These are phyloP conservation scores for Aselliscus stoliczkanus DNA, from an alignment of 2,797 vertebrate genomes.

Conservation along the genomic window DNA sequence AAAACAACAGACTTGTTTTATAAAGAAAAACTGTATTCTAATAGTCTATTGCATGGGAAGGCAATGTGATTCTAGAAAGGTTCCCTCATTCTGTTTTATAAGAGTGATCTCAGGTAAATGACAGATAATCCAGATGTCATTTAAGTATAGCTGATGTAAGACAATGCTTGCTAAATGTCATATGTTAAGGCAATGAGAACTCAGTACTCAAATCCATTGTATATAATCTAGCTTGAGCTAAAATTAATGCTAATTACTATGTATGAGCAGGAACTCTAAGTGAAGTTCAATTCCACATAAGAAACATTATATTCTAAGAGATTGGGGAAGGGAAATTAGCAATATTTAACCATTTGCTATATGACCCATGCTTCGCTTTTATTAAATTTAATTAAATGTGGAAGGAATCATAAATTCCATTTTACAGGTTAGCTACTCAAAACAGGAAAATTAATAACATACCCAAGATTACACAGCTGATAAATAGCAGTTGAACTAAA, in stretches of 20 bases:
- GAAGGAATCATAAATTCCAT: background rate
- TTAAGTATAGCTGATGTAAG: constrained; percentile 36
- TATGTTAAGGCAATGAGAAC: background rate
- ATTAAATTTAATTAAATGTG: background rate
- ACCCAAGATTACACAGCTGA: background rate
- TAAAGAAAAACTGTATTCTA: background rate
- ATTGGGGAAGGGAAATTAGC: background rate
- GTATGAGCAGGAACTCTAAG: background rate
- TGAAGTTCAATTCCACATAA: background rate
- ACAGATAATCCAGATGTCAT: background rate
- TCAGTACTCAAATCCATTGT: background rate
- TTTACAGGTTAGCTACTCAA: background rate
- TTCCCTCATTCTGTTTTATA: background rate
- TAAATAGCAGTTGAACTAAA: background rate
- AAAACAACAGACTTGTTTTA: background rate
- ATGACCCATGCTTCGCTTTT: background rate
- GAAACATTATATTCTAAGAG: constrained; percentile 14
- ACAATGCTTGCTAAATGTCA: constrained; percentile 35
- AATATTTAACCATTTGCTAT: background rate
- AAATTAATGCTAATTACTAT: constrained; percentile 31
- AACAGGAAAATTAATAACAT: background rate
- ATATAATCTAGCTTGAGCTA: constrained; percentile 7
- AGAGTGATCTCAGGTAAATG: background rate
- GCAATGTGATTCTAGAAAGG: background rate
- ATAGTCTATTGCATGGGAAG: background rate